Conservation (phyloP, 2,888 invertebrate genomes). For the Clivina fossor region DNA sequence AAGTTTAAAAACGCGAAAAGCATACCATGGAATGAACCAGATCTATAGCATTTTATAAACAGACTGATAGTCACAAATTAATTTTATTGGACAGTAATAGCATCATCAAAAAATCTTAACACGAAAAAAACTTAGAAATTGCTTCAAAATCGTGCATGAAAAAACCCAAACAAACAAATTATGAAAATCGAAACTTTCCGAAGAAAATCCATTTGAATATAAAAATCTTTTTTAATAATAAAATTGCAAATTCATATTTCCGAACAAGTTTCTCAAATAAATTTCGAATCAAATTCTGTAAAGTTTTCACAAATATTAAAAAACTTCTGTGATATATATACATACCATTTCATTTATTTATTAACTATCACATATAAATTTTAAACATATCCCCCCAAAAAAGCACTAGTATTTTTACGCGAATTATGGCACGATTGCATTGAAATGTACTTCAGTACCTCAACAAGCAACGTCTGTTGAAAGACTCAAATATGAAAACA, state of each 20-base stretch:
- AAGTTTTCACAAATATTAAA: too few species aligned
- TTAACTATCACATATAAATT: too few species aligned
- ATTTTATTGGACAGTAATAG: constrained; percentile 7
- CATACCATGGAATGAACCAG: neutral
- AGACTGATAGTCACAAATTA: neutral
- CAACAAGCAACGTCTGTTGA: too few species aligned
- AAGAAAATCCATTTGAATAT: neutral
- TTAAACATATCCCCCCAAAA: too few species aligned
- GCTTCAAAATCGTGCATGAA: neutral
- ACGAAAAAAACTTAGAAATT: neutral
- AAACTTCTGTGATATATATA: too few species aligned
- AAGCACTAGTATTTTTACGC: too few species aligned
- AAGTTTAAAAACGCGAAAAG: too few species aligned
- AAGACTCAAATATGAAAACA: too few species aligned
- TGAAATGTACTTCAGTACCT: too few species aligned
- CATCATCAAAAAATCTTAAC: neutral
- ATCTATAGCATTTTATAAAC: neutral
- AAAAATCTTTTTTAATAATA: neutral
- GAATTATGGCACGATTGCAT: too few species aligned
- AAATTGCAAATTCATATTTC: neutral
- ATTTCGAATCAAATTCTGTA: too few species aligned
- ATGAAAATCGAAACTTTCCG: neutral
- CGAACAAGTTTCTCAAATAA: constrained; percentile 5
- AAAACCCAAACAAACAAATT: constrained; percentile 7
- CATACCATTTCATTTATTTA: too few species aligned